Base-by-base conservation (phyloP, 2,113 vertebrate genomes). In the Perca flavescens region DNA sequence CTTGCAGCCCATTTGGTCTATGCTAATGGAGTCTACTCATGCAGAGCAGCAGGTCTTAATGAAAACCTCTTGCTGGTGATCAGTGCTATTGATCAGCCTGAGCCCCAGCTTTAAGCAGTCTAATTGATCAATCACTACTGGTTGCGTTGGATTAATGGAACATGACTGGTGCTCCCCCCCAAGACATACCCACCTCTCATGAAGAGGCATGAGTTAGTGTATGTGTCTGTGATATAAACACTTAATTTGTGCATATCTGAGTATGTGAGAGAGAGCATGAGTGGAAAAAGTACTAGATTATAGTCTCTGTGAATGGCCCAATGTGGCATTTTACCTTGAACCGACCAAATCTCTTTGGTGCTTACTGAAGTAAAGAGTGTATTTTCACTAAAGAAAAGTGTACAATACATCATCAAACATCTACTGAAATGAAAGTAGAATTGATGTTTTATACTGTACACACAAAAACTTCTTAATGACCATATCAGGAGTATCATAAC, bases 81-180 rank as follows among this genome's bases (percentile, higher is more conserved):
- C 90, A 93, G 88, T 82, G 80, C 66, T 93, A 95, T 93, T 93
- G 95, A 95, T 94, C 89, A 92, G 79, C 54, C 50, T 86, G 85
- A 91, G 80, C 90, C 84, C 61, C 54, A 66, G 90, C 83, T 91
- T 88, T 92, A 93, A 92, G 85, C 81, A 80, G 86, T 89, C 90
- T 95, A 94, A 95, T 90, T 94, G 93, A 92, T 93, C 93, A 94
- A 94, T 94, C 89, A 91, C 74, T 91, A 91, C 88, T 84, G 83
- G 80, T 87, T 91, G 87, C 82, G 83, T 85, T 7, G 66, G 90
- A 94, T 95, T 91, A 93, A 91, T 93, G 87, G 82, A 89, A 90
- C 82, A 84, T 91, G 87, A 91, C 83, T 79, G 84, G 52, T 88
- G 64, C 78, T 69, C 64, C 52, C 74, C 70, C 70, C 43, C 12